Conservation (phyloP, 1,140 invertebrate species). For the Drosophila repleta region DNA sequence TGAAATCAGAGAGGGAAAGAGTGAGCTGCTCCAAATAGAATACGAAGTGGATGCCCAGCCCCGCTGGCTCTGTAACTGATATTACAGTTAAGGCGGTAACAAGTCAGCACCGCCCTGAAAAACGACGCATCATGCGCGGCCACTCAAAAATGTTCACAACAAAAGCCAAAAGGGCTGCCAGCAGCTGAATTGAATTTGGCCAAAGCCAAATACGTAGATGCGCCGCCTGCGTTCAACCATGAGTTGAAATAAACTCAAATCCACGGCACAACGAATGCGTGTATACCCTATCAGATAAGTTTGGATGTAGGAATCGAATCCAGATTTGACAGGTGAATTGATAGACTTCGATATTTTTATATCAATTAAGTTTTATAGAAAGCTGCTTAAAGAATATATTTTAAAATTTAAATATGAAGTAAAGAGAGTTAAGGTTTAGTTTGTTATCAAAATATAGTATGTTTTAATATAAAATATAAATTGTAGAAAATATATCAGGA, state of each 20-base stretch:
- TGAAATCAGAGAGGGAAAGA: slow-evolving; percentile 28
- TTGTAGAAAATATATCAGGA: too few relatives aligned
- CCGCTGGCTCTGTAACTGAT: slow-evolving; percentile 66
- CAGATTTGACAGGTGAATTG: too few relatives aligned
- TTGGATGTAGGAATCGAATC: too few relatives aligned
- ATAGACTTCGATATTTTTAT: too few relatives aligned
- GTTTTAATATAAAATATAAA: not conserved
- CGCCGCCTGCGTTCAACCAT: not conserved
- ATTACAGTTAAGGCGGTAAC: slow-evolving; percentile 80
- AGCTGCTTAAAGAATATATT: too few relatives aligned
- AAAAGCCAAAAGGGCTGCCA: slow-evolving; percentile 58
- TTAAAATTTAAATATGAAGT: too few relatives aligned
- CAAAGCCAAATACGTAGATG: slow-evolving; percentile 27
- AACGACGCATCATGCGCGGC: slow-evolving; percentile 59
- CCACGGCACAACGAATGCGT: not conserved
- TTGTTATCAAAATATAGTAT: too few relatives aligned
- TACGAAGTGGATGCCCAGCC: slow-evolving; percentile 22
- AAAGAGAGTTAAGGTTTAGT: too few relatives aligned
- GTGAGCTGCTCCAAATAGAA: slow-evolving; percentile 24
- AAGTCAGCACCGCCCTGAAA: slow-evolving; percentile 42
- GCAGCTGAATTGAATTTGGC: slow-evolving; percentile 36
- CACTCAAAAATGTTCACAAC: slow-evolving; percentile 74
- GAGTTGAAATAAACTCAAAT: not conserved
- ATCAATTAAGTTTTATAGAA: too few relatives aligned
- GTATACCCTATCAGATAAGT: not conserved